These are phyloP conservation scores for Daubentonia madagascariensis DNA, from an alignment of 2,113 vertebrate genomes.

Conservation along the genomic window DNA sequence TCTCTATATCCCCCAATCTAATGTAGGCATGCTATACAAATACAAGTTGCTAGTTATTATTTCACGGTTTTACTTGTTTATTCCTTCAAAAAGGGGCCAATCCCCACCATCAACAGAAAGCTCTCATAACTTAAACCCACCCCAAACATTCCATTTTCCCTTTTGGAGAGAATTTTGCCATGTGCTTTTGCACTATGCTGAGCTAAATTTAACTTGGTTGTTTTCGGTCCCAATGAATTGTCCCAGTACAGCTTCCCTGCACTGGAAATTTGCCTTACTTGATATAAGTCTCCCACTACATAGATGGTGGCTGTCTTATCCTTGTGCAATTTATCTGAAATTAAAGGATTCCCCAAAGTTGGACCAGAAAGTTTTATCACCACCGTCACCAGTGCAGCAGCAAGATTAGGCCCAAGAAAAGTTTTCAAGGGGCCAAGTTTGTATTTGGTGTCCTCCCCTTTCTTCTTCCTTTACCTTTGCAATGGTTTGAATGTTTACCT, in stretches of 20 bases:
- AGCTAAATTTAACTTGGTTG: not conserved
- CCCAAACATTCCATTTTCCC: not conserved
- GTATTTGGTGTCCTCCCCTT: not conserved
- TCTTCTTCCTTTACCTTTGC: not conserved
- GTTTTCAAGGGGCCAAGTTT: not conserved
- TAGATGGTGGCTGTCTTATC: not conserved
- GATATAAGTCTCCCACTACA: not conserved
- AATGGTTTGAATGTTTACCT: not conserved
- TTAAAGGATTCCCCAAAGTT: not conserved
- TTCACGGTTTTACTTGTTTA: not conserved
- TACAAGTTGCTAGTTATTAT: not conserved
- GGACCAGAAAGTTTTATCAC: not conserved
- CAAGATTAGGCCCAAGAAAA: not conserved
- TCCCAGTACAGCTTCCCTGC: not conserved
- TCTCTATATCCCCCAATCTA: not conserved
- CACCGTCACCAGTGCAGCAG: not conserved
- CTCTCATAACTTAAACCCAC: conserved; percentile 8
- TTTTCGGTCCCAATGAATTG: not conserved
- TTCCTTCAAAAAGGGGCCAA: not conserved
- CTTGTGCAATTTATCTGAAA: not conserved
- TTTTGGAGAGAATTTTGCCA: not conserved
- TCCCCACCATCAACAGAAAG: not conserved
- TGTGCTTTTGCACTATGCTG: not conserved
- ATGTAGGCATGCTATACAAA: not conserved
- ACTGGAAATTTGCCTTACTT: not conserved